phyloP scores from a whole-genome alignment of 2,888 invertebrate species.

The Euphydryas editha region DNA sequence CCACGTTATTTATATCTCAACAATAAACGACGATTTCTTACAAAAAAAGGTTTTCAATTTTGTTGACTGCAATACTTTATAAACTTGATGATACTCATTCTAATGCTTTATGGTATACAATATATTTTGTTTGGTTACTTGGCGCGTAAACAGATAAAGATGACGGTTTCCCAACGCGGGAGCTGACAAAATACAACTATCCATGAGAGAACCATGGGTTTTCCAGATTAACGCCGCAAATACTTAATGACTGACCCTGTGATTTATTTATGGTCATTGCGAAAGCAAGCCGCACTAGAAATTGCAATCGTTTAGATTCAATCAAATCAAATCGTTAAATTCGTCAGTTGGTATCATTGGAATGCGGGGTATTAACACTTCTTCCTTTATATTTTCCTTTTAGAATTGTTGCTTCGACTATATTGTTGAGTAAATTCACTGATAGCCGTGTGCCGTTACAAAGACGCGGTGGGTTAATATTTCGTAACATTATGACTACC shows the following conservation, averaged over 20 bases:
- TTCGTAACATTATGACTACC: conserved; percentile 45
- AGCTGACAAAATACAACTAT: conserved; percentile 47
- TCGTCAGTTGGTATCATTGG: conserved; percentile 46
- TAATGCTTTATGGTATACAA: conserved; percentile 44
- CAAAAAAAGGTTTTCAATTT: too few relatives aligned
- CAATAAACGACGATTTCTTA: too few relatives aligned
- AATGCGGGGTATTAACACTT: conserved; percentile 48
- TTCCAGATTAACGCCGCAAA: too few relatives aligned
- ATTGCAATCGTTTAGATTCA: conserved; percentile 45
- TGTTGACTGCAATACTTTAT: too few relatives aligned
- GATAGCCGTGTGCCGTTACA: background rate
- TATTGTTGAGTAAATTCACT: background rate
- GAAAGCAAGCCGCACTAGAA: conserved; percentile 45
- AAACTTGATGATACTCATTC: too few relatives aligned
- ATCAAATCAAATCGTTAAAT: conserved; percentile 46
- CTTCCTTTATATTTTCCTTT: conserved; percentile 50
- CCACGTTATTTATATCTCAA: too few relatives aligned
- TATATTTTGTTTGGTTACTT: conserved; percentile 45
- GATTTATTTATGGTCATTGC: conserved; percentile 47
- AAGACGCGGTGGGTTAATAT: conserved; percentile 47
- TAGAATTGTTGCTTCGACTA: conserved; percentile 30
- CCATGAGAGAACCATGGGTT: conserved; percentile 47
- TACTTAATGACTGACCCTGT: conserved; percentile 41
- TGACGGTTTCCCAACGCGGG: conserved; percentile 50
- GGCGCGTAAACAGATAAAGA: conserved; percentile 46